Evolutionary conservation across 2,888 invertebrate genomes (phyloP), one percentile per base, ranked within the genome.

Genomic region (Eristalis tenax): DNA sequence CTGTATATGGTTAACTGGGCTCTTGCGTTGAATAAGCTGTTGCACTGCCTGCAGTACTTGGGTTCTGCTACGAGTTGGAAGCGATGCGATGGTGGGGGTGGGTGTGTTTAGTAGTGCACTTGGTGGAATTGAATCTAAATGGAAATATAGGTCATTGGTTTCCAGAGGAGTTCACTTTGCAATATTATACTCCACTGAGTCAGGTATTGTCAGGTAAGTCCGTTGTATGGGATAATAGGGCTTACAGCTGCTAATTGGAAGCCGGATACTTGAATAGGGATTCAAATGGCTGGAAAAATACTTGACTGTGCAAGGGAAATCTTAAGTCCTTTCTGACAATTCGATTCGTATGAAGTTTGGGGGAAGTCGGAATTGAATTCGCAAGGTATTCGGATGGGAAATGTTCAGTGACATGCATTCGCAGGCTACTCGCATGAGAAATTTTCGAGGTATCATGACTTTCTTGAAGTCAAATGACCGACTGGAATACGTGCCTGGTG

Each of bases 1-100:
- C 64, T 68, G 61, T 81, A 50, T 75, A 69, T 38, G 69, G 63
- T 63, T 65, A 63, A 68, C 61, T 74, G 61, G 40, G 63, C 26
- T 69, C 40, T 63, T n/a, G 65, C 59, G 64, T 40, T 43, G 76
- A 59, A 71, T 70, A 76, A 82, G 76, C 82, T 82, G 82, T 82
- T 82, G 82, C 76, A 68, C 40, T 38, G 50, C 80, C 64, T 56
- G 61, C 15, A 22, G 50, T 4, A 65, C 26, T 26, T 26, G 26
- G 26, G 2, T 43, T 32, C 59, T 71, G 26, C 59, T 22, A 5
- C 38, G 4, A 5, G 40, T 22, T 5, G 32, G 28, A 4, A 28
- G 15, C 71, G 57, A 4, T n/a, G 40, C 8, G 23, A 23, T 43
- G 26, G 6, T 57, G 59, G n/a, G 1, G 59, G 59, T 4, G 23